Evolutionary conservation across 2,888 invertebrate genomes (phyloP).

Genomic region (Metallyticus violacea): DNA sequence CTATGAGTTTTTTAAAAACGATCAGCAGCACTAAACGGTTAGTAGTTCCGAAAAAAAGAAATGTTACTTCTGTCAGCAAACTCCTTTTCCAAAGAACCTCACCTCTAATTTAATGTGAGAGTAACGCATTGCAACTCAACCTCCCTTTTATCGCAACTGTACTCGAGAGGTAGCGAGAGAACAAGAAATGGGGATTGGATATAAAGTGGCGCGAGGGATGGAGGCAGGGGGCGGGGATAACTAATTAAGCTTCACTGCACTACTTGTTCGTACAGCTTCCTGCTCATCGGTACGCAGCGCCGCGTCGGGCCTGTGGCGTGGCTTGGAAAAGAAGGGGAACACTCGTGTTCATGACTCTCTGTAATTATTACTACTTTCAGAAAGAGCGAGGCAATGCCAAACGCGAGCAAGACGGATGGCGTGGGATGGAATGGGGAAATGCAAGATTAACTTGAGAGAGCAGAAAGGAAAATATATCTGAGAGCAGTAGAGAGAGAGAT

Average conservation of each 20-base stretch:
- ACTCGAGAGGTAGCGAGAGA: neutral
- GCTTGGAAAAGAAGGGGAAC: neutral
- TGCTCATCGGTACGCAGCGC: neutral
- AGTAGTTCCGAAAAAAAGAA: neutral
- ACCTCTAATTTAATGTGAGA: neutral
- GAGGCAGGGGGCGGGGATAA: neutral
- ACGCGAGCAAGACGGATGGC: neutral
- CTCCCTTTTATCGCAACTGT: neutral
- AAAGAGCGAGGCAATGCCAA: neutral
- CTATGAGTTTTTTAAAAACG: too few species aligned
- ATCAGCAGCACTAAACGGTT: too few species aligned
- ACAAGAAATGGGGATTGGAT: slow-evolving; percentile 7
- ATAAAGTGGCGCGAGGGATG: neutral
- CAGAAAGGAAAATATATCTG: neutral
- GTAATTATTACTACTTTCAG: neutral
- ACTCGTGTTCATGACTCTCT: neutral
- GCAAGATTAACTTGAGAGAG: neutral
- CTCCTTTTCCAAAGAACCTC: neutral
- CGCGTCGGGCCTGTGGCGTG: neutral
- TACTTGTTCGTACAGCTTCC: neutral
- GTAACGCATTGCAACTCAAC: neutral
- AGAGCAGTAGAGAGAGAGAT: neutral
- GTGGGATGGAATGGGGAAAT: neutral
- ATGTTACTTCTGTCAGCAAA: neutral
- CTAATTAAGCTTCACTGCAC: slow-evolving; percentile 8